Evolutionary conservation across 2,797 vertebrate genomes (phyloP), one percentile per base, ranked within the genome.

Genomic region (Coendou prehensilis): DNA sequence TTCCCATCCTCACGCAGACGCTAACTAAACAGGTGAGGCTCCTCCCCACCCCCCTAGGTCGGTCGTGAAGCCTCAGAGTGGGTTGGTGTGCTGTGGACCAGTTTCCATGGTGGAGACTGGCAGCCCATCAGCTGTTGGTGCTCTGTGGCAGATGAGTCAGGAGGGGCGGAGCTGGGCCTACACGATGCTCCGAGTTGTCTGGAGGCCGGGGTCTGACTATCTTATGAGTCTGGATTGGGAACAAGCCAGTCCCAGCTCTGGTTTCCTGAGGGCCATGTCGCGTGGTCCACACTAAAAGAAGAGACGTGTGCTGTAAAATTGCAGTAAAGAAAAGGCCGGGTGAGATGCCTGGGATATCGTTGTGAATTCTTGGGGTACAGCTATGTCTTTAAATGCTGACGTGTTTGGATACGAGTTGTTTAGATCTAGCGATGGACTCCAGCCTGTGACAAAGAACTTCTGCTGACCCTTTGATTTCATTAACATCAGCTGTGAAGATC

Each of bases 1-100:
- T 99, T 87, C 99, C 99, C 1, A 99, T 99, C 96, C 99, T 99
- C 33, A 99, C 99, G 9, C 99, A 99, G 98, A 99, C 99, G 0
- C 98, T 99, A 98, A 99, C 99, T 71, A 99, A 99, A 93, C 99
- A 99, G 99, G 99, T 99, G 98, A 98, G 95, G 81, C 76, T 52
- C 11, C 5, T n/a, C 83, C 79, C 37, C 67, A 69, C 4, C 63
- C 76, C 4, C 13, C 52, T 33, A 37, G 5, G 8, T 54, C 37
- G 64, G 26, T 59, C 26, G 1, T 47, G 13, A 84, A 61, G 30
- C 8, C 11, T 56, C 57, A n/a, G 26, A 0, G 0, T 7, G 18
- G 18, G 1, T 63, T 54, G 85, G 63, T 96, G 75, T 47, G 1
- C 64, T 6, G 15, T 64, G 76, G 64, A 47, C 69, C 4, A 9